Evolutionary conservation across 92 coral and sea anemone genomes (phyloP).

Genomic region (Paramuricea clavata): DNA sequence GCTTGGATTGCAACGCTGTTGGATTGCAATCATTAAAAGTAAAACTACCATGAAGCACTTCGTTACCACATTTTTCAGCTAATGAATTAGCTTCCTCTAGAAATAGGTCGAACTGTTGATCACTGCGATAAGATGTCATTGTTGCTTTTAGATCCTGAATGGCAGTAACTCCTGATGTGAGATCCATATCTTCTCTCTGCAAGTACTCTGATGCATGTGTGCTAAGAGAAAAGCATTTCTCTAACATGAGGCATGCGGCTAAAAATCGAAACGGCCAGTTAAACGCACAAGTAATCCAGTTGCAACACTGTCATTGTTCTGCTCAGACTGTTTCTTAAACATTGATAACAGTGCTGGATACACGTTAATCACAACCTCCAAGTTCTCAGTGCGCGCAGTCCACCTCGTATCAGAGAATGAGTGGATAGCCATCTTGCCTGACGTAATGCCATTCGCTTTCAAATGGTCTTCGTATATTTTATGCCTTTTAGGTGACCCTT

Average conservation of each 20-base stretch:
- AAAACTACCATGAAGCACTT: conserved; percentile 5
- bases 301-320: conserved; percentile 18
- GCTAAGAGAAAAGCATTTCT: conserved; percentile 17
- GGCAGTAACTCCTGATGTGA: not conserved
- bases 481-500: conserved; percentile 7
- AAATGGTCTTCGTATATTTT: conserved; percentile 3
- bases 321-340: conserved; percentile 8
- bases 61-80: not conserved
- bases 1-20: conserved; percentile 14
- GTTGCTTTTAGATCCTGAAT: conserved; percentile 18
- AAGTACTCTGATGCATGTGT: conserved; percentile 8
- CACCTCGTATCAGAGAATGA: conserved; percentile 36
- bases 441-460: conserved; percentile 9
- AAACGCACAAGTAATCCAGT: conserved; percentile 17
- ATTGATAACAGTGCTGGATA: not conserved
- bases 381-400: conserved; percentile 33
- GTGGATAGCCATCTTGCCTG: conserved; percentile 20
- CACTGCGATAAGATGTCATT: conserved; percentile 3
- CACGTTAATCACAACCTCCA: conserved; percentile 2
- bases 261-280: not conserved
- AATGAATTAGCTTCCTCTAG: conserved; percentile 2
- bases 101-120: conserved; percentile 9
- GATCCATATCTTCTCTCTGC: conserved; percentile 41
- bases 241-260: conserved; percentile 10
- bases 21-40: not conserved